Base-by-base conservation (phyloP, 1,140 invertebrate genomes). In the Nomia melanderi region DNA sequence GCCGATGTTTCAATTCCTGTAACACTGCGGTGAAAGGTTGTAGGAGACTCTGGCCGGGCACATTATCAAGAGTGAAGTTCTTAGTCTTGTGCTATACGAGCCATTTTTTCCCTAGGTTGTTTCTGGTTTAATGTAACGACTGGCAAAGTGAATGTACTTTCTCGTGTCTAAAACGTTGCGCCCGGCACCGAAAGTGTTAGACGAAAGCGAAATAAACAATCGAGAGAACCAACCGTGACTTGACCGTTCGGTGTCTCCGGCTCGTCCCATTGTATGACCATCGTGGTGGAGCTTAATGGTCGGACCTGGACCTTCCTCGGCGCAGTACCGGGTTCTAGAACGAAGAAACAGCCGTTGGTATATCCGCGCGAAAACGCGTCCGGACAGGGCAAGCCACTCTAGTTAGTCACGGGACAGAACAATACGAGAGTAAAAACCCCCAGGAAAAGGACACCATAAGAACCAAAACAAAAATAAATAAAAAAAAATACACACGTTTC, bases 211-310 rank as follows among this genome's bases (percentile, higher is more conserved):
- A 41, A 57, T 36, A n/a, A 36, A n/a, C 44, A 63, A n/a, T 53
- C 47, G 6, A 50, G 17, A 53, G 69, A 56, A 88, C 88, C 81
- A 66, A 98, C 98, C 92, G 97, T 98, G 73, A 99, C 97, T 95
- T 98, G 96, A 82, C 98, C 98, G 92, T 99, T 99, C 23, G 98
- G 97, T 81, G 96, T 98, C 91, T 98, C 97, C 27, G 98, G 98
- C 89, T 98, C 97, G 88, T 98, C 96, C 98, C 98, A 99, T 87
- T 98, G 97, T 86, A 99, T 98, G 0, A 96, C 95, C 95, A 99
- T 97, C 23, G 98, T 99, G 88, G 95, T 98, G 20, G 98, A 97
- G 90, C 97, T 99, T 54, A 99, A 94, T 20, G 98, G 97, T 63
- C 97, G 94, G 53, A 98, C 98, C 93, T 97, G 96, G 20, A 99